A percentile compares a stretch with the other conserved stretches of the same genome.
Conservation (phyloP, 2,113 vertebrate genomes). For the Tachysurus vachellii region DNA sequence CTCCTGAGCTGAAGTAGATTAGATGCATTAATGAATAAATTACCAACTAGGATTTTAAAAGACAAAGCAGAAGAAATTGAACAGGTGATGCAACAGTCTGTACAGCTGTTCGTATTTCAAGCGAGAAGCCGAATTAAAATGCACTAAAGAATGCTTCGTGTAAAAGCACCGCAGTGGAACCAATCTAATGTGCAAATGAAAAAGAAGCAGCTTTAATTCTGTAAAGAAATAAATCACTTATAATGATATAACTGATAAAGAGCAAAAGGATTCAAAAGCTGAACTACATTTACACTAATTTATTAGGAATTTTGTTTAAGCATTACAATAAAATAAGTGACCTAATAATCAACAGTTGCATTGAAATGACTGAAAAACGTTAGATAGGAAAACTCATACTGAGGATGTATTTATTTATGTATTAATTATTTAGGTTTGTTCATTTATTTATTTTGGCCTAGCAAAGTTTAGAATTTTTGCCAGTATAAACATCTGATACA, state of each 20-base stretch:
- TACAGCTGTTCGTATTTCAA: conserved; percentile 13
- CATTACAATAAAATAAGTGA: background rate
- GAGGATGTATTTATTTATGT: background rate
- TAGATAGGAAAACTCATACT: background rate
- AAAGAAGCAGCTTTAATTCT: background rate
- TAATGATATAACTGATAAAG: background rate
- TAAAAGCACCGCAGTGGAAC: background rate
- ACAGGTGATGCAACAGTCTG: conserved; percentile 35
- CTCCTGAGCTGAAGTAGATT: background rate
- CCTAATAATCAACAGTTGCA: background rate
- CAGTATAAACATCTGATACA: background rate
- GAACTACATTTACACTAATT: background rate
- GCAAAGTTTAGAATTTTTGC: background rate
- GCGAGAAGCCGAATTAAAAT: background rate
- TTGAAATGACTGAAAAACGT: background rate
- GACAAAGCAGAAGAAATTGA: background rate
- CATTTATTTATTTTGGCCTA: background rate
- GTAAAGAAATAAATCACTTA: background rate
- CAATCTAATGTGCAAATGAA: background rate
- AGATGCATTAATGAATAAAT: conserved; percentile 28
- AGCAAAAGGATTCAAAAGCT: background rate
- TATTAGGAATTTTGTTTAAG: background rate
- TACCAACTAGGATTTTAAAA: background rate
- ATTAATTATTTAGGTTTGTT: too few species aligned
- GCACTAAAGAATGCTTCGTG: background rate